Conservation (phyloP, 2,797 vertebrate genomes). For the Pseudochirops corinnae region DNA sequence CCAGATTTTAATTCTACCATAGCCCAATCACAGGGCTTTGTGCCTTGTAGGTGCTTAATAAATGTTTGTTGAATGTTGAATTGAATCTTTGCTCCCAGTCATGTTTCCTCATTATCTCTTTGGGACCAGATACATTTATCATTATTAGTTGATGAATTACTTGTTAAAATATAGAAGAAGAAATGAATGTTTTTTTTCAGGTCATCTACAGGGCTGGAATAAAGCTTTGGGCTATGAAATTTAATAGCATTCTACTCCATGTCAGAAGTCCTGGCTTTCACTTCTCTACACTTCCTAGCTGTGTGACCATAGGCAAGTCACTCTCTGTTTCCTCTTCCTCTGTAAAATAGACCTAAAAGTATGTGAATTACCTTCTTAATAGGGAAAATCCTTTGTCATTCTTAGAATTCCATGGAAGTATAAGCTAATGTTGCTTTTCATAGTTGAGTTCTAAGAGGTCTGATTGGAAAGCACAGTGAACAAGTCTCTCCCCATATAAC, state of each 20-base stretch:
- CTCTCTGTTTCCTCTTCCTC: neutral
- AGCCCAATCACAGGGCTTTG: neutral
- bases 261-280: neutral
- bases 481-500: neutral
- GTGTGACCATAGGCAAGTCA: neutral
- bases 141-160: neutral
- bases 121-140: neutral
- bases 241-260: neutral
- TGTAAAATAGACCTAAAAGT: neutral
- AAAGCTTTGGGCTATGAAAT: neutral
- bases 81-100: neutral
- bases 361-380: neutral
- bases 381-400: neutral
- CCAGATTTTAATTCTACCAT: neutral
- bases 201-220: neutral
- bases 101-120: rapidly evolving
- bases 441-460: neutral
- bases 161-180: neutral
- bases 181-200: neutral
- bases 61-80: constrained; percentile 4
- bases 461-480: neutral
- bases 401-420: neutral
- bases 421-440: neutral
- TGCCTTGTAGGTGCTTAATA: neutral
- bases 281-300: neutral